A percentile compares a stretch with the other conserved stretches of the same genome.
These are phyloP conservation scores for Chloropsis cyanopogon DNA, from an alignment of 2,113 vertebrate genomes.

Conservation along the genomic window DNA sequence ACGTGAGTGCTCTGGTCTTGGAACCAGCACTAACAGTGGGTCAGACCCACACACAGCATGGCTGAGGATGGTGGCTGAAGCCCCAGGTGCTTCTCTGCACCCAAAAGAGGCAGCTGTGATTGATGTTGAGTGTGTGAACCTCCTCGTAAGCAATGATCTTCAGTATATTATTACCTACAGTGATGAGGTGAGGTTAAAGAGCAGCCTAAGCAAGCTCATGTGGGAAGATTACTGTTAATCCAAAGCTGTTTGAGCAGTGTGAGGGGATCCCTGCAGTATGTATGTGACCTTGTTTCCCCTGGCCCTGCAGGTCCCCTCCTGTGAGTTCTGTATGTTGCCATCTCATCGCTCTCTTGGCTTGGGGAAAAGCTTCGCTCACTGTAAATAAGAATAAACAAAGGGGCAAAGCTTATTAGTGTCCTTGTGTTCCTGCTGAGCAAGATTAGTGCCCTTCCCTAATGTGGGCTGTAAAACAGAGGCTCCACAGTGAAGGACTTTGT, in stretches of 20 bases:
- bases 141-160: neutral
- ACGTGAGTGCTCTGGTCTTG: fast-evolving
- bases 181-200: neutral
- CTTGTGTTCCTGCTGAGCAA: conserved; percentile 2
- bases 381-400: conserved; percentile 11
- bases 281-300: neutral
- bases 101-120: fast-evolving
- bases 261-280: neutral
- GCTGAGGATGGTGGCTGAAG: neutral
- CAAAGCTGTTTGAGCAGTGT: neutral
- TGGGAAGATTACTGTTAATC: conserved; percentile 35
- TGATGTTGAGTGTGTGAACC: neutral
- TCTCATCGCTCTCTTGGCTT: neutral
- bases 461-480: neutral
- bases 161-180: neutral
- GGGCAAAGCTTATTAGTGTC: conserved; percentile 51
- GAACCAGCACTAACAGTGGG: neutral
- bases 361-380: neutral
- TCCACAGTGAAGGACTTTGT: conserved; percentile 28
- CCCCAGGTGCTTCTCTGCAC: neutral
- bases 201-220: conserved; percentile 12
- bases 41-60: neutral
- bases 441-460: conserved; percentile 42
- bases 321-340: neutral
- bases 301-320: neutral